Evolutionary conservation across 2,797 vertebrate genomes (phyloP).

Genomic region (Scyliorhinus canicula): DNA sequence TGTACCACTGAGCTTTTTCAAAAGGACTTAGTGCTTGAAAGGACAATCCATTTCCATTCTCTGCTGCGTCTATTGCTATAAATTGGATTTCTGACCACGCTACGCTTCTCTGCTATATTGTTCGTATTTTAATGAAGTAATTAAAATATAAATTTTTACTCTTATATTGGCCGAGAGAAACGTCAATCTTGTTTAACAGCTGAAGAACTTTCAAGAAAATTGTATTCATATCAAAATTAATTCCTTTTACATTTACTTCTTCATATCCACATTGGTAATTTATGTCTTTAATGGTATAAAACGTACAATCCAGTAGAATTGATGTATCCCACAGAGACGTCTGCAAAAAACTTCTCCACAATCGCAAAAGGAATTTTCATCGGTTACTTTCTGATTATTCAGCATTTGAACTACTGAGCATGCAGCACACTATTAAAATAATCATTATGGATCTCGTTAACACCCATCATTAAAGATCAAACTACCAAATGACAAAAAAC

Average conservation of each 20-base stretch:
- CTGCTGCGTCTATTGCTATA: not conserved
- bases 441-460: not conserved
- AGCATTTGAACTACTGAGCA: not conserved
- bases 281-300: not conserved
- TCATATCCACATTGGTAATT: not conserved
- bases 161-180: not conserved
- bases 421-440: not conserved
- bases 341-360: not conserved
- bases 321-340: not conserved
- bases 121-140: not conserved
- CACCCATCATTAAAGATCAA: not conserved
- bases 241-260: not conserved
- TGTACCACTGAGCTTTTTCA: not conserved
- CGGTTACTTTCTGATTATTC: not conserved
- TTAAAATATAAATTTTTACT: not conserved
- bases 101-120: not conserved
- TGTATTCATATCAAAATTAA: not conserved
- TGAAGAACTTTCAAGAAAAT: not conserved
- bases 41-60: not conserved
- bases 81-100: not conserved
- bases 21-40: not conserved
- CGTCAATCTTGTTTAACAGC: not conserved
- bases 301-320: not conserved
- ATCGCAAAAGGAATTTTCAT: not conserved
- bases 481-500: not conserved